Percentiles rank a stretch among this genome's conserved stretches.
Conservation (phyloP, 2,888 invertebrate species). For the Heteropelma amictum region DNA sequence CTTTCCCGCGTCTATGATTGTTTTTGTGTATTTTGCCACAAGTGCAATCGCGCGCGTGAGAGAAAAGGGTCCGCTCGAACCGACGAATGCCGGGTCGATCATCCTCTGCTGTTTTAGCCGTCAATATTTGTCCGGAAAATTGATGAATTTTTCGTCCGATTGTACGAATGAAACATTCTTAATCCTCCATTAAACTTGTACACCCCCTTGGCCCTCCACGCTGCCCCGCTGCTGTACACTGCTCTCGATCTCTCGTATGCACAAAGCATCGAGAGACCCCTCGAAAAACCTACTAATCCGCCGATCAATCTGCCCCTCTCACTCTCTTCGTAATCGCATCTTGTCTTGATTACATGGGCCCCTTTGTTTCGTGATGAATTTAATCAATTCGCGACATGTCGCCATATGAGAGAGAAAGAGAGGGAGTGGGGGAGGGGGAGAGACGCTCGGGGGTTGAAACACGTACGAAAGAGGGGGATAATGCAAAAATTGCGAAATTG, state of each 20-base stretch:
- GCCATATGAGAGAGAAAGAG: background rate
- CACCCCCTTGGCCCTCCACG: conserved; percentile 1
- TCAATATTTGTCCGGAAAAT: no score
- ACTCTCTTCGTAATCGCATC: conserved; percentile 1
- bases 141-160: background rate
- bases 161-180: background rate
- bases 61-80: no score
- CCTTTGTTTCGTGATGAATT: conserved; percentile 29
- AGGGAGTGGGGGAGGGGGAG: background rate
- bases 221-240: background rate
- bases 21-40: no score
- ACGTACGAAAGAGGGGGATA: no score
- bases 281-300: conserved; percentile 26
- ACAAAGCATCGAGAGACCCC: background rate
- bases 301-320: conserved; percentile 29
- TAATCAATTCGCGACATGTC: conserved; percentile 28
- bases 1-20: no score
- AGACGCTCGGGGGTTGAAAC: background rate
- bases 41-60: no score
- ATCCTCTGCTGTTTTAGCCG: no score
- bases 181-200: no score
- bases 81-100: background rate
- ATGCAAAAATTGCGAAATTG: conserved; percentile 50
- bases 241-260: background rate
- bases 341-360: conserved; percentile 18